Conservation (phyloP, 2,113 vertebrate genomes). For the Heterocephalus glaber region DNA sequence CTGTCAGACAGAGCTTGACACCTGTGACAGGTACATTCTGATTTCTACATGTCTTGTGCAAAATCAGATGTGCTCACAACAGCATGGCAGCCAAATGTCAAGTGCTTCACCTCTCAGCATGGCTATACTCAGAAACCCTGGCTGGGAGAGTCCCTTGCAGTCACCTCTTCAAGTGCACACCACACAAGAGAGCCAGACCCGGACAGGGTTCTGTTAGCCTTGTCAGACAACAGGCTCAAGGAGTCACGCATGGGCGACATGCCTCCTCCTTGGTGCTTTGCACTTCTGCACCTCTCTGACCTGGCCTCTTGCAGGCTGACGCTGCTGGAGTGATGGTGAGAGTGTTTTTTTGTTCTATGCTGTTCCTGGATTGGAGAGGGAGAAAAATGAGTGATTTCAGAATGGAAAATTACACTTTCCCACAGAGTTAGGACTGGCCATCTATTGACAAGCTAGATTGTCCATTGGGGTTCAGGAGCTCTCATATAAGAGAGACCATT, state of each 20-base stretch:
- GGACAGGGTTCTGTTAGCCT: conserved; percentile 30
- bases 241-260: not conserved
- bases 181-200: not conserved
- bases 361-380: not conserved
- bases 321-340: not conserved
- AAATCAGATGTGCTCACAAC: conserved; percentile 82
- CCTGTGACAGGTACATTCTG: conserved; percentile 87
- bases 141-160: conserved; percentile 56
- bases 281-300: not conserved
- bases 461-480: not conserved
- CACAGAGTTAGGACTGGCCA: not conserved
- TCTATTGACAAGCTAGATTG: not conserved
- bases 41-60: conserved; percentile 81
- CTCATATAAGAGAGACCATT: not conserved
- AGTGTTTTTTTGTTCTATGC: not conserved
- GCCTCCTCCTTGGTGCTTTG: not conserved
- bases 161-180: conserved; percentile 58
- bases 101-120: conserved; percentile 80
- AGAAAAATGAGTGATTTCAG: not conserved
- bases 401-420: not conserved
- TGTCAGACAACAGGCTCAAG: conserved; percentile 49
- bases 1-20: conserved; percentile 86
- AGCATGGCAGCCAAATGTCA: conserved; percentile 83
- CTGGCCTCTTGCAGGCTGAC: not conserved
- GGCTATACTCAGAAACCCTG: conserved; percentile 74